These are phyloP conservation scores for Nycticorax nycticorax DNA, from an alignment of 2,113 vertebrate genomes.

Conservation along the genomic window DNA sequence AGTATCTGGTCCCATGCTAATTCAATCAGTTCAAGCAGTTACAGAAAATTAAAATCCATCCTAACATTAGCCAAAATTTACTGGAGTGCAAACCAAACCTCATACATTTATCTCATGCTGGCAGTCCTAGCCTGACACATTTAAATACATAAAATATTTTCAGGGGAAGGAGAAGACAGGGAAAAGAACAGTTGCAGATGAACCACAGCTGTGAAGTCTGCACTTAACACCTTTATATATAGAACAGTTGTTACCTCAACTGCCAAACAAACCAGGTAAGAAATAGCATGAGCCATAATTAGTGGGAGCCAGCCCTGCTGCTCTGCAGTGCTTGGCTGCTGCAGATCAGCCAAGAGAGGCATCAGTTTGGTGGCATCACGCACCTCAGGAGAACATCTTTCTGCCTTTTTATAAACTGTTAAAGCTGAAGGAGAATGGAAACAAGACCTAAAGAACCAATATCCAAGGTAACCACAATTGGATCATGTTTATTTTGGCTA, in stretches of 20 bases:
- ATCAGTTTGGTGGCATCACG: background rate
- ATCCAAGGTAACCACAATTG: background rate
- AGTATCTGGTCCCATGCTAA: background rate
- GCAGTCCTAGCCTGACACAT: background rate
- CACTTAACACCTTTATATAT: background rate
- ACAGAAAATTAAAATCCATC: constrained; percentile 53
- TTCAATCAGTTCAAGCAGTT: constrained; percentile 22
- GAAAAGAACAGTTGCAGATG: background rate
- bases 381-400: background rate
- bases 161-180: background rate
- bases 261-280: background rate
- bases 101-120: background rate
- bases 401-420: background rate
- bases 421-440: background rate
- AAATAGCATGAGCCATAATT: accelerated
- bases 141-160: background rate
- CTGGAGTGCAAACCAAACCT: constrained; percentile 40
- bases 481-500: background rate
- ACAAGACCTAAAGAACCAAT: background rate
- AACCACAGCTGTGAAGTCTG: background rate
- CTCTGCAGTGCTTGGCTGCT: background rate
- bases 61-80: constrained; percentile 33
- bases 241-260: too few species aligned
- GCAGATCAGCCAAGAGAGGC: background rate
- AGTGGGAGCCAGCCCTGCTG: background rate